A percentile compares a stretch with the other conserved stretches of the same genome.
Conservation (phyloP, 1,140 invertebrate species). For the Magallana ariakensis region DNA sequence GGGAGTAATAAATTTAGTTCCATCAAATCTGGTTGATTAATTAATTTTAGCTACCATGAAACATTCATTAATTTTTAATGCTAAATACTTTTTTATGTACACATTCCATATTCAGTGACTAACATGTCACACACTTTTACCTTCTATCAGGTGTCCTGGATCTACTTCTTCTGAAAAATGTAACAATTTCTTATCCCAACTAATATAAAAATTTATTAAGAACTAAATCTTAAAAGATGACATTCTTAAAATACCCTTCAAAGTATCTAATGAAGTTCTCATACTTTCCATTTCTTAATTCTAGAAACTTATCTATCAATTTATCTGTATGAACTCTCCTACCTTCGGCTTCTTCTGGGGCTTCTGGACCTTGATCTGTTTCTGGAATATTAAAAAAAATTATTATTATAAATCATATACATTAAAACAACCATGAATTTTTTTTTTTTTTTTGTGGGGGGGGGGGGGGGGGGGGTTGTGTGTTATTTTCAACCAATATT, state of each 20-base stretch:
- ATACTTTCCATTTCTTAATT: too few relatives aligned
- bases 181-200: background rate
- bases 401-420: too few relatives aligned
- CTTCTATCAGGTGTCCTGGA: slow-evolving; percentile 52
- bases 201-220: background rate
- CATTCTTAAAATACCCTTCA: too few relatives aligned
- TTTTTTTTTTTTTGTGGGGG: background rate
- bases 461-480: too few relatives aligned
- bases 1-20: background rate
- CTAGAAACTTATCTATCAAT: too few relatives aligned
- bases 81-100: background rate
- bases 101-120: background rate
- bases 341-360: slow-evolving; percentile 25
- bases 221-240: too few relatives aligned
- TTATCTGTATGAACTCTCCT: background rate
- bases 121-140: background rate
- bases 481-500: background rate
- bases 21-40: background rate
- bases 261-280: too few relatives aligned
- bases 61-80: background rate
- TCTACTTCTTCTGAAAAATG: slow-evolving; percentile 16
- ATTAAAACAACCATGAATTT: background rate
- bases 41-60: background rate
- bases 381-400: background rate
- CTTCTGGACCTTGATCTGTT: slow-evolving; percentile 56